These are phyloP conservation scores for Syndactyla subalaris DNA, from an alignment of 2,797 vertebrate species.

Conservation along the genomic window DNA sequence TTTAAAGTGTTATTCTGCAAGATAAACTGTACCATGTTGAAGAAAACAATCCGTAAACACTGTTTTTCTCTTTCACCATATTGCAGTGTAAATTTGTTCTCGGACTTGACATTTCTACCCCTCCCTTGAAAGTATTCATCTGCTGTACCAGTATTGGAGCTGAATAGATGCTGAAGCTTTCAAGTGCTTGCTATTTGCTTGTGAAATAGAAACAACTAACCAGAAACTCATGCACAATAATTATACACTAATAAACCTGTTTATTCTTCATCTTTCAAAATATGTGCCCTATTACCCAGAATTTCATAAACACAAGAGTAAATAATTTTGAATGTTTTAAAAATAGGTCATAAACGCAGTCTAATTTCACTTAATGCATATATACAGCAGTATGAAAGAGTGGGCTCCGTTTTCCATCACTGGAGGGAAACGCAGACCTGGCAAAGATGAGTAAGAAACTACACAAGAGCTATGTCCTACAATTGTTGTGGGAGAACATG, in stretches of 20 bases:
- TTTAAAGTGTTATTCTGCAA: slow-evolving; percentile 31
- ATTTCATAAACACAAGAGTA: slow-evolving; percentile 28
- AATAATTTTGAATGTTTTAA: slow-evolving; percentile 34
- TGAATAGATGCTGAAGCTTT: slow-evolving; percentile 58
- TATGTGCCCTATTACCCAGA: background rate
- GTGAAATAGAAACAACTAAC: slow-evolving; percentile 53
- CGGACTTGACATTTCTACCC: slow-evolving; percentile 32
- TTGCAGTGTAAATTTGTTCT: slow-evolving; percentile 17
- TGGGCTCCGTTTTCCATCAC: background rate
- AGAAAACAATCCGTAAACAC: slow-evolving; percentile 36
- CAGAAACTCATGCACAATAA: slow-evolving; percentile 28
- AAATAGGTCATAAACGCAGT: slow-evolving; percentile 43
- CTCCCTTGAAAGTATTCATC: slow-evolving; percentile 43
- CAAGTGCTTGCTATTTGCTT: background rate
- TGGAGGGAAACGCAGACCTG: background rate
- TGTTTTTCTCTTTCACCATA: slow-evolving; percentile 46
- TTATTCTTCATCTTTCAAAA: slow-evolving; percentile 52
- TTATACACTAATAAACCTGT: slow-evolving; percentile 31
- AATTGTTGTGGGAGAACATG: rapidly evolving
- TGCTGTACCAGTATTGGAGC: slow-evolving; percentile 16
- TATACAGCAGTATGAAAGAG: background rate
- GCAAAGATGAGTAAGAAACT: background rate
- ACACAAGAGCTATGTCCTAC: background rate
- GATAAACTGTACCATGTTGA: slow-evolving; percentile 36
- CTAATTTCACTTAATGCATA: slow-evolving; percentile 37